Evolutionary conservation across 2,797 vertebrate species (phyloP), one percentile per base, ranked within the genome.

Genomic region (Margarornis squamiger): DNA sequence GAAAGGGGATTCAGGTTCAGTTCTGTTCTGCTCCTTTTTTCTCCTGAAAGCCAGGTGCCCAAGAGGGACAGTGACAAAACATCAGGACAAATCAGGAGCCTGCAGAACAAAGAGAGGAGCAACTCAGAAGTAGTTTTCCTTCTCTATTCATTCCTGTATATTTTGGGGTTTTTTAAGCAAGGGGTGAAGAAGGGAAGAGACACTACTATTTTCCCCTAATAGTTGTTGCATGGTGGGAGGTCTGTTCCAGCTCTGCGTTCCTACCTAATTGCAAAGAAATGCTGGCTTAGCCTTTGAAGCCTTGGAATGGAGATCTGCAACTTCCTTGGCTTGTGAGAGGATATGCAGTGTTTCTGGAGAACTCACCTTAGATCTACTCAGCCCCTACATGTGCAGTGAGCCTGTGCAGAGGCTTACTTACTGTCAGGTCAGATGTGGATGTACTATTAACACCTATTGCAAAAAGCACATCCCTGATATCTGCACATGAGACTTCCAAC

Each of bases 201-300:
- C 1, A 0, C 70, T 84, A 71, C 39, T 29, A 29, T 62, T 84
- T 88, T 78, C 62, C 41, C 55, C 62, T 39, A 75, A 54, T 12
- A 57, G 67, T 3, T 84, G 45, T 65, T 93, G 66, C 19, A 0
- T 9, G 10, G 68, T 84, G 54, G 79, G 66, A 93, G 68, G 68
- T 92, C 83, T 62, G 27, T 77, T 73, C 58, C 76, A 86, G 57
- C 45, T 58, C 55, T 71, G 38, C 2, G 0, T 46, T 90, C 76
- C 70, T 74, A 86, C 24, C 73, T 86, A 88, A 90, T 24, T 72
- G 49, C 39, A 72, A 93, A 94, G 70, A 92, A 90, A 72, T 57
- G 19, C 41, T 86, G 41, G 58, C 19, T 87, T 78, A 61, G 62
- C 46, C 80, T 86, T 57, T 88, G 61, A 83, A 88, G 70, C 57